Evolutionary conservation across 2,888 invertebrate genomes (phyloP).

Genomic region (Heliconius hortense): DNA sequence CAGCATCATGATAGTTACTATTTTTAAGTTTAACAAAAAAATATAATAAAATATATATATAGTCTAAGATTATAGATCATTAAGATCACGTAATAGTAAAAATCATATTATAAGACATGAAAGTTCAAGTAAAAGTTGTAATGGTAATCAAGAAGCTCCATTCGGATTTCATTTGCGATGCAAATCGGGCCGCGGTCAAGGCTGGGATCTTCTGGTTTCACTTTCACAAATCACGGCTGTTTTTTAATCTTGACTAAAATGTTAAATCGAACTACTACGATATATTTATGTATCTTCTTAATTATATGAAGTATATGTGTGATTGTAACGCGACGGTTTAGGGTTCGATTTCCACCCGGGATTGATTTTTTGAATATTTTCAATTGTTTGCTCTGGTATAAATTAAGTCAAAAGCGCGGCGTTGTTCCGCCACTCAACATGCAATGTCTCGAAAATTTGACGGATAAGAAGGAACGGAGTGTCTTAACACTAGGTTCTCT

Average conservation of each 20-base stretch:
- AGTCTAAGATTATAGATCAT: neutral
- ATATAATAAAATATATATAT: neutral
- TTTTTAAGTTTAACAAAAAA: too few relatives aligned
- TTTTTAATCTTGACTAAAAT: slow-evolving; percentile 22
- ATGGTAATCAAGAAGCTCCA: slow-evolving; percentile 59
- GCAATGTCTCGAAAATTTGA: too few relatives aligned
- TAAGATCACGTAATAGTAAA: slow-evolving; percentile 41
- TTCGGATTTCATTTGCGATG: slow-evolving; percentile 58
- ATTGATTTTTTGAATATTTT: neutral
- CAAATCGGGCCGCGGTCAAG: slow-evolving; percentile 57
- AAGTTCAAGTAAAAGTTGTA: slow-evolving; percentile 71
- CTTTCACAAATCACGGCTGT: slow-evolving; percentile 50
- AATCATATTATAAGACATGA: slow-evolving; percentile 44
- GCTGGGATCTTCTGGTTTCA: slow-evolving; percentile 56
- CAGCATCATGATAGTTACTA: too few relatives aligned
- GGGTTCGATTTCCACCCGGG: neutral
- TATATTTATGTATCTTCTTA: neutral
- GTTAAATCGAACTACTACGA: neutral
- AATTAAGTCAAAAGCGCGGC: too few relatives aligned
- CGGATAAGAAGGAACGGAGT: too few relatives aligned
- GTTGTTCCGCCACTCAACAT: too few relatives aligned
- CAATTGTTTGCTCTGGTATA: neutral
- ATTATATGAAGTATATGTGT: neutral
- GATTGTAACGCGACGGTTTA: neutral
- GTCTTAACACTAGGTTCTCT: too few relatives aligned